Conservation (phyloP, 2,888 invertebrate genomes). For the Caradrina kadenii region DNA sequence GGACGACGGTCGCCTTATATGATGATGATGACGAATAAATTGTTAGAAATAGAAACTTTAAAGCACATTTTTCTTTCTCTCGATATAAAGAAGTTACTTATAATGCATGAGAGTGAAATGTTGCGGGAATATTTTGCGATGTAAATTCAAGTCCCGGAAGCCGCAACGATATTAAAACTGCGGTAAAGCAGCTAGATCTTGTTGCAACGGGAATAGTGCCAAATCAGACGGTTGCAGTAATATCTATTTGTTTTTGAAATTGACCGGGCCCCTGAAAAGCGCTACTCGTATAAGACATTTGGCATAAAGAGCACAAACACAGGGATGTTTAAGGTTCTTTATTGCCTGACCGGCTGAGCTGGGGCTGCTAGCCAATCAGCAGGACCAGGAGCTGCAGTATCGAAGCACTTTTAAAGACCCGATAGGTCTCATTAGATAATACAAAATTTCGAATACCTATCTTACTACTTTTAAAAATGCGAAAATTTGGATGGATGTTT, state of each 20-base stretch:
- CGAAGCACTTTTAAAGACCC: constrained; percentile 9
- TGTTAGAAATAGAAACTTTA: background rate
- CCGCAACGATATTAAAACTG: constrained; percentile 49
- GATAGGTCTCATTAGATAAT: background rate
- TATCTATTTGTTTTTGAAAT: constrained; percentile 29
- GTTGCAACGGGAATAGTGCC: constrained; percentile 40
- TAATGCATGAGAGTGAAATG: constrained; percentile 5
- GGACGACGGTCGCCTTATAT: too few relatives aligned
- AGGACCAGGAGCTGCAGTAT: constrained; percentile 4
- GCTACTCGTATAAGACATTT: constrained; percentile 25
- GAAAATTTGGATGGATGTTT: too few relatives aligned
- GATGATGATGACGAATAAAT: background rate
- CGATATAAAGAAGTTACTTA: constrained; percentile 8
- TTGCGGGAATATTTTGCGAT: constrained; percentile 41
- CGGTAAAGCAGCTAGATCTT: constrained; percentile 22
- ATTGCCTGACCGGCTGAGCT: background rate
- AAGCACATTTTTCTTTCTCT: background rate
- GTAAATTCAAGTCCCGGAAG: constrained; percentile 46
- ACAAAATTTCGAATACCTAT: background rate
- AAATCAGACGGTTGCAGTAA: constrained; percentile 32
- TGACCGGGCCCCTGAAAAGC: background rate
- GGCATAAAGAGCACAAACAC: constrained; percentile 13
- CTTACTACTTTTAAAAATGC: too few relatives aligned
- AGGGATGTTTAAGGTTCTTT: constrained; percentile 3
- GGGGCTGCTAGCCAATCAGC: constrained; percentile 2